Conservation (phyloP, 2,888 invertebrate species). For the Deilephila porcellus region DNA sequence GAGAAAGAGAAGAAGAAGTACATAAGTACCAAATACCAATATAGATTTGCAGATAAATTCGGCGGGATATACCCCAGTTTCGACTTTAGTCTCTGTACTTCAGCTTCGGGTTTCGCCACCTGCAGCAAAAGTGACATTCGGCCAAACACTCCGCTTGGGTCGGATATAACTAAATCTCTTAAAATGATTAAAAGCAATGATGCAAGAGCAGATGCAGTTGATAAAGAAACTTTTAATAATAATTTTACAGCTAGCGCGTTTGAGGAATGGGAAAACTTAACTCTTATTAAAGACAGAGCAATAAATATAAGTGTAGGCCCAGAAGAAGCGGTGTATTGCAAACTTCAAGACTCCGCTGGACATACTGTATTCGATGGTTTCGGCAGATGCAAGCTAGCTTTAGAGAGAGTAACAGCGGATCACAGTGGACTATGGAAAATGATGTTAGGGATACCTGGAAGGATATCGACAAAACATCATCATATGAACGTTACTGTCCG, state of each 20-base stretch:
- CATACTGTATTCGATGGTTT: slow-evolving; percentile 61
- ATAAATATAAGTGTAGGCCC: slow-evolving; percentile 60
- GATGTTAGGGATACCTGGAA: slow-evolving; percentile 54
- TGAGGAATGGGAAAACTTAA: neutral
- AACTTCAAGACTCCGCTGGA: slow-evolving; percentile 51
- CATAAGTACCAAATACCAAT: no score
- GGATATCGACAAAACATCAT: slow-evolving; percentile 51
- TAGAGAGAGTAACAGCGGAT: slow-evolving; percentile 54
- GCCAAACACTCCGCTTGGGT: no score
- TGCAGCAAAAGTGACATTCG: no score
- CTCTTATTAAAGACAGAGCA: slow-evolving; percentile 44
- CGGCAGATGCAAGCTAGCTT: slow-evolving; percentile 59
- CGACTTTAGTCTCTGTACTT: no score
- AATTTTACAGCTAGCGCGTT: slow-evolving; percentile 6
- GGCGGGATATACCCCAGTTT: no score
- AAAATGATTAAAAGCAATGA: no score
- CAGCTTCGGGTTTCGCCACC: no score
- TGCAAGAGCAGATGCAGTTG: no score
- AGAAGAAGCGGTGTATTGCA: slow-evolving; percentile 65
- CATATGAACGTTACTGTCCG: slow-evolving; percentile 51
- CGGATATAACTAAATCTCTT: no score
- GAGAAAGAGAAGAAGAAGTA: no score
- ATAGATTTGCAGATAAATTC: no score
- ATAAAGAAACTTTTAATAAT: neutral
- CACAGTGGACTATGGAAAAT: slow-evolving; percentile 65